phyloP scores from a whole-genome alignment of 2,113 vertebrate genomes.

The Siniperca knerii region DNA sequence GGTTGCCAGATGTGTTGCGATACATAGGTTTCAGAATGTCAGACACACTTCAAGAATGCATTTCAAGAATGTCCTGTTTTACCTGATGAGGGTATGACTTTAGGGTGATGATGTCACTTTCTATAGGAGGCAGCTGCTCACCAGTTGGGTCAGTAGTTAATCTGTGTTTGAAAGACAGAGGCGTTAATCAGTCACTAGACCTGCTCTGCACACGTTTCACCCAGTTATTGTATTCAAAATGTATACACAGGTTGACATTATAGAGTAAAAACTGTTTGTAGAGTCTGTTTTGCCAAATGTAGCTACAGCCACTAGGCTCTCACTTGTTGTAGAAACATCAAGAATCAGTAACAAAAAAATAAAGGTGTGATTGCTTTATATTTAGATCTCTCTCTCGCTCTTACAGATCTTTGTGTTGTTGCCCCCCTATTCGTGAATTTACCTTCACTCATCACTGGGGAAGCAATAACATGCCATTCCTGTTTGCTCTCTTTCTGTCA shows the following conservation, averaged over 20 bases:
- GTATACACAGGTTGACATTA: background rate
- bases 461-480: background rate
- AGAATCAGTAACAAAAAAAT: background rate
- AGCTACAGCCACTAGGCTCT: background rate
- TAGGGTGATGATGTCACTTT: background rate
- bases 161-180: background rate
- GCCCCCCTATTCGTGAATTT: accelerated
- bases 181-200: background rate
- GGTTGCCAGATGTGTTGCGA: background rate
- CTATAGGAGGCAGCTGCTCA: background rate
- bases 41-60: background rate
- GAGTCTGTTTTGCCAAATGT: background rate
- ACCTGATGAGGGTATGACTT: background rate
- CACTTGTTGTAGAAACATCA: background rate
- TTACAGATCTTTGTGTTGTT: background rate
- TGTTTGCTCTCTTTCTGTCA: slow-evolving; percentile 5
- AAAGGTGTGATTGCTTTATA: background rate
- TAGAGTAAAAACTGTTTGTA: background rate
- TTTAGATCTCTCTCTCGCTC: background rate
- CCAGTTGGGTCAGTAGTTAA: background rate
- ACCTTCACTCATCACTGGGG: background rate
- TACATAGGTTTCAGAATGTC: background rate
- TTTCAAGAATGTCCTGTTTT: background rate
- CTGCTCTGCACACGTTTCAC: background rate
- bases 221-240: background rate